Percentiles rank a stretch among this genome's conserved stretches.
Evolutionary conservation across 1,140 invertebrate genomes (phyloP).

Genomic region (Zaprionus africanus): DNA sequence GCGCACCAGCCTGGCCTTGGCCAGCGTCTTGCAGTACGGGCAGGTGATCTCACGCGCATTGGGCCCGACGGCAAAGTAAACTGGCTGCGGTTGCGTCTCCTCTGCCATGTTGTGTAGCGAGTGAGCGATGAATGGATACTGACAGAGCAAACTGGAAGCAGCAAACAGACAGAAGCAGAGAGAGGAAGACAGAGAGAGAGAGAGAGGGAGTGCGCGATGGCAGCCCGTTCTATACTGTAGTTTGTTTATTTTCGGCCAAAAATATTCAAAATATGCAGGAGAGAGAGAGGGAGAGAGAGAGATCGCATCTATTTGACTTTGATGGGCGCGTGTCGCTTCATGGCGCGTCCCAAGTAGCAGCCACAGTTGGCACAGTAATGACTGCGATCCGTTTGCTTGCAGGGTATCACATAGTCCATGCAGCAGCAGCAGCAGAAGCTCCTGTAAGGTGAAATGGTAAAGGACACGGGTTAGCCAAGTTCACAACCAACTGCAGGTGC

Average conservation of each 20-base stretch:
- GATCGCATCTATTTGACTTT: slow-evolving; percentile 50
- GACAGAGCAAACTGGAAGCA: slow-evolving; percentile 8
- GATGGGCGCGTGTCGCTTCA: slow-evolving; percentile 64
- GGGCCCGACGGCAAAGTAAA: slow-evolving; percentile 82
- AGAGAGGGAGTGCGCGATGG: background rate
- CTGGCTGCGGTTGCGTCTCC: slow-evolving; percentile 43
- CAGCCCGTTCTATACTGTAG: background rate
- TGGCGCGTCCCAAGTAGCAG: slow-evolving; percentile 76
- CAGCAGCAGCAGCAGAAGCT: slow-evolving; percentile 78
- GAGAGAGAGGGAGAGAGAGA: slow-evolving; percentile 4
- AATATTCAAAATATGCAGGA: slow-evolving; percentile 19
- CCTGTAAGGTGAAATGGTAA: slow-evolving; percentile 32
- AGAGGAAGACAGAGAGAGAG: slow-evolving; percentile 11
- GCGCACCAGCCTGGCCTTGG: slow-evolving; percentile 65
- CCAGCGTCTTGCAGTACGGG: slow-evolving; percentile 66
- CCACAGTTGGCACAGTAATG: slow-evolving; percentile 81
- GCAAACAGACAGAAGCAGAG: background rate
- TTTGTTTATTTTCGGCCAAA: slow-evolving; percentile 35
- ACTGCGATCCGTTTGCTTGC: slow-evolving; percentile 78
- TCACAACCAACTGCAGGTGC: background rate
- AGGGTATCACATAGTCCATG: slow-evolving; percentile 69
- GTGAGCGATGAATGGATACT: slow-evolving; percentile 50
- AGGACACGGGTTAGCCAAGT: background rate
- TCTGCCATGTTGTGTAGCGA: slow-evolving; percentile 32
- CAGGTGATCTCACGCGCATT: slow-evolving; percentile 77